Evolutionary conservation across 1,140 invertebrate species (phyloP).

Genomic region (Macrosteles quadrilineatus): DNA sequence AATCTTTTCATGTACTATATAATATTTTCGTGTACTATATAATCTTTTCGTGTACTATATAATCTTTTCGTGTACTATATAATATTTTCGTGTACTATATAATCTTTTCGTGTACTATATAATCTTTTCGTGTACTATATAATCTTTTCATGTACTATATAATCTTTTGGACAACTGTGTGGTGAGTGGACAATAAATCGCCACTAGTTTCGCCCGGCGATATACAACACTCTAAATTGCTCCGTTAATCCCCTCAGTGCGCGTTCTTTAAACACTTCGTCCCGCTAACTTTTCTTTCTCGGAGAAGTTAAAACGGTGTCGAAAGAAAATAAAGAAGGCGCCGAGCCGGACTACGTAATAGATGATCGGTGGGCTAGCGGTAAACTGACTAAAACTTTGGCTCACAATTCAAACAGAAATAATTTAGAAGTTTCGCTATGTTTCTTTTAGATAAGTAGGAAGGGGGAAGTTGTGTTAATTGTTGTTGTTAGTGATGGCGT

Average conservation of each 20-base stretch:
- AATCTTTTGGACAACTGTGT: too few relatives aligned
- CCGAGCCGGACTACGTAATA: conserved; percentile 14
- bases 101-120: too few relatives aligned
- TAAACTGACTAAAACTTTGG: neutral
- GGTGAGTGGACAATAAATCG: too few relatives aligned
- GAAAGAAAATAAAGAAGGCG: conserved; percentile 24
- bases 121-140: too few relatives aligned
- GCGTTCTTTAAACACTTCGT: conserved; percentile 1
- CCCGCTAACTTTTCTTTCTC: conserved; percentile 3
- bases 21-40: too few relatives aligned
- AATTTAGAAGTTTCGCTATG: conserved; percentile 24
- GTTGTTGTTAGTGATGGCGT: neutral
- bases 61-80: too few relatives aligned
- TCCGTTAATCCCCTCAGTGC: neutral
- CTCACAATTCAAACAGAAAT: conserved; percentile 28
- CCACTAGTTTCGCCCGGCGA: too few relatives aligned
- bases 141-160: too few relatives aligned
- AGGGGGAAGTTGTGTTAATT: conserved; percentile 5
- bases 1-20: too few relatives aligned
- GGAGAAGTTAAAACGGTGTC: conserved; percentile 5
- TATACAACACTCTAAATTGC: neutral
- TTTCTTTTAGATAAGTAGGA: conserved; percentile 26
- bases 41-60: too few relatives aligned
- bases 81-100: too few relatives aligned
- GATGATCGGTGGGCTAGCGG: conserved; percentile 5